A percentile compares a stretch with the other conserved stretches of the same genome.
These are phyloP conservation scores for Vulpes ferrilata DNA, from an alignment of 2,113 vertebrate genomes.

Conservation along the genomic window DNA sequence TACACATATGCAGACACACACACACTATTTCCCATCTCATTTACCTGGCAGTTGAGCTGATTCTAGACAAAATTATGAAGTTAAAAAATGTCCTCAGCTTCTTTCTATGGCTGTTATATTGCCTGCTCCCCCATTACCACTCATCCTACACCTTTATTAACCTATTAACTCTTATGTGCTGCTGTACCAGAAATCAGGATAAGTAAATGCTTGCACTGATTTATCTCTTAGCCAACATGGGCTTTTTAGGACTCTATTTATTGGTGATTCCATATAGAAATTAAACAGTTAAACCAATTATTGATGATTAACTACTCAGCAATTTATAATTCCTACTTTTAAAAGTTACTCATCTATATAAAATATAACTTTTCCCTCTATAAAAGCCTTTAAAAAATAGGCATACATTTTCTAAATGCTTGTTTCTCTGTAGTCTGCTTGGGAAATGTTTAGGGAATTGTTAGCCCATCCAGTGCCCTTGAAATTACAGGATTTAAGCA, in stretches of 20 bases:
- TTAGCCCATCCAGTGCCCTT: background rate
- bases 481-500: background rate
- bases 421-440: background rate
- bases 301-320: background rate
- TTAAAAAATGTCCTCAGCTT: background rate
- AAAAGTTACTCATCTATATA: background rate
- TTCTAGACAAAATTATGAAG: constrained; percentile 3
- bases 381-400: background rate
- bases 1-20: background rate
- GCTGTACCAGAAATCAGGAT: background rate
- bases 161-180: background rate
- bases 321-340: background rate
- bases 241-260: background rate
- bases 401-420: background rate
- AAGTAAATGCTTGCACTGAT: background rate
- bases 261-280: background rate
- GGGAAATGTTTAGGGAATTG: background rate
- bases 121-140: rapidly evolving
- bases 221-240: background rate
- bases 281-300: background rate
- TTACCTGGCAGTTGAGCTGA: background rate
- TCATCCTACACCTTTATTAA: background rate
- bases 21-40: background rate
- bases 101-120: background rate
- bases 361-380: background rate